Conservation (phyloP, 2,113 vertebrate genomes). For the Antennarius striatus region DNA sequence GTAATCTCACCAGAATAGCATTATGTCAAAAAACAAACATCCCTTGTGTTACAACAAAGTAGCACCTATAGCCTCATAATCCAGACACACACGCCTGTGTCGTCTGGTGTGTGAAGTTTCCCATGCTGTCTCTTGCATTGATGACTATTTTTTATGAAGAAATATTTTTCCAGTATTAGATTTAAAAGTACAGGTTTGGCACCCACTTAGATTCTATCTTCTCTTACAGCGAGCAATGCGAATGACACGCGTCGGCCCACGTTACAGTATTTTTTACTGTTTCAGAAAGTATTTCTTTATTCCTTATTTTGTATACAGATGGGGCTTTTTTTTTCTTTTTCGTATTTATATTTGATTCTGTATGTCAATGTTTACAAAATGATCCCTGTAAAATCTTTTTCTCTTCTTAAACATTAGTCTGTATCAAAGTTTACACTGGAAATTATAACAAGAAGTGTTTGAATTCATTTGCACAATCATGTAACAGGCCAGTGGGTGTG, state of each 20-base stretch:
- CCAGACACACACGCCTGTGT: slow-evolving; percentile 27
- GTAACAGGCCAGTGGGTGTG: slow-evolving; percentile 48
- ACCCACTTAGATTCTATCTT: slow-evolving; percentile 46
- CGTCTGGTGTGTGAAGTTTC: slow-evolving; percentile 38
- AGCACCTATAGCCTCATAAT: slow-evolving; percentile 45
- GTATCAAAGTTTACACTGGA: slow-evolving; percentile 71
- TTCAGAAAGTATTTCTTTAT: slow-evolving; percentile 46
- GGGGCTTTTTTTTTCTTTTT: neutral
- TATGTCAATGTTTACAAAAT: slow-evolving; percentile 73
- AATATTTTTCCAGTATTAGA: slow-evolving; percentile 76
- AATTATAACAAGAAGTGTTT: slow-evolving; percentile 67
- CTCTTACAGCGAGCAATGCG: slow-evolving; percentile 50
- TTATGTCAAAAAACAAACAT: slow-evolving; percentile 7
- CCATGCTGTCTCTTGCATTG: slow-evolving; percentile 46
- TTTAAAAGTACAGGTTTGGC: slow-evolving; percentile 59
- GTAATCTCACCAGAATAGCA: slow-evolving; percentile 12
- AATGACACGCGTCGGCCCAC: slow-evolving; percentile 59
- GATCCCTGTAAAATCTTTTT: slow-evolving; percentile 50
- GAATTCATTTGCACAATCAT: slow-evolving; percentile 76
- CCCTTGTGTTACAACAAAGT: slow-evolving; percentile 27
- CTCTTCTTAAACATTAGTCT: slow-evolving; percentile 42
- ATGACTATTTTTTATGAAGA: slow-evolving; percentile 78
- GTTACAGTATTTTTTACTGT: slow-evolving; percentile 60
- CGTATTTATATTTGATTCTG: slow-evolving; percentile 54
- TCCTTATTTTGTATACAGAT: slow-evolving; percentile 59